phyloP scores from a whole-genome alignment of 2,797 vertebrate genomes.

The Diplodus puntazzo region DNA sequence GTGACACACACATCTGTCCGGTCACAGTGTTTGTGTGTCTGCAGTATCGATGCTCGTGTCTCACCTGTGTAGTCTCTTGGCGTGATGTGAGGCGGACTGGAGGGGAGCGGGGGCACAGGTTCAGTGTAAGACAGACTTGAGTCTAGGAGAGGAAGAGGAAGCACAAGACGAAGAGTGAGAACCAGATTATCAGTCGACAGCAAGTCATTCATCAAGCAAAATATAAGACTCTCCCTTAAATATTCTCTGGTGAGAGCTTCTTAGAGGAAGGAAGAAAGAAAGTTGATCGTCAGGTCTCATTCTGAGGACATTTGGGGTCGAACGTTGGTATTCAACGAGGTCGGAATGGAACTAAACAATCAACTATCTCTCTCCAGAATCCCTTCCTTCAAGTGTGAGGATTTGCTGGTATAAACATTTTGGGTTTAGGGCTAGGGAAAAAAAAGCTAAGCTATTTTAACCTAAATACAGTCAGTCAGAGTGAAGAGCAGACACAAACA shows the following conservation, averaged over 20 bases:
- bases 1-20: neutral
- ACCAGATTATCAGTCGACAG: neutral
- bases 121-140: conserved; percentile 96
- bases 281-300: too few species aligned
- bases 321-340: too few species aligned
- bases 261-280: neutral
- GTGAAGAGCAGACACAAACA: neutral
- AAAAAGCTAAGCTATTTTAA: neutral
- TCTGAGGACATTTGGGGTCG: too few species aligned
- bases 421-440: neutral
- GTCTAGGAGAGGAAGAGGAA: conserved; percentile 84
- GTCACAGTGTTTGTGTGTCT: neutral
- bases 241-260: neutral
- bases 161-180: conserved; percentile 37
- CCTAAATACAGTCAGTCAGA: neutral
- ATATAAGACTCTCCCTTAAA: neutral
- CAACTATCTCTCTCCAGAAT: too few species aligned
- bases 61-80: conserved; percentile 94
- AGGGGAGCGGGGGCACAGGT: conserved; percentile 89
- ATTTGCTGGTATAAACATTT: neutral
- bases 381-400: neutral
- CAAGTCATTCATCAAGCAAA: neutral
- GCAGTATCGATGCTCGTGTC: conserved; percentile 24
- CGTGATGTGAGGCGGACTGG: conserved; percentile 79
- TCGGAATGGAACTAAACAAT: too few species aligned